Percentiles rank a stretch among this genome's conserved stretches.
These are phyloP conservation scores for Halictus quadricinctus DNA, from an alignment of 2,888 invertebrate species.

Conservation along the genomic window DNA sequence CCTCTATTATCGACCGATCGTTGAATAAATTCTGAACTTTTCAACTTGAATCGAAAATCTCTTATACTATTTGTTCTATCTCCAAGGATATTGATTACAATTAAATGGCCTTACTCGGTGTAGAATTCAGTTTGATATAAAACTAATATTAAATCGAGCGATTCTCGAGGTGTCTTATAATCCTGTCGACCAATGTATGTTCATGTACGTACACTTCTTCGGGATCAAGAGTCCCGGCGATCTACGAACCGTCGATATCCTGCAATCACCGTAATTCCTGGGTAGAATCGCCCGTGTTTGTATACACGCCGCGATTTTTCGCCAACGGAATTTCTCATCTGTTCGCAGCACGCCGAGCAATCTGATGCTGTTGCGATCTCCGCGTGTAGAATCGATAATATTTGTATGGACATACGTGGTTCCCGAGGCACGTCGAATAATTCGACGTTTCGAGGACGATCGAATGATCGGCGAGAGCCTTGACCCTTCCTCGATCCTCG, in stretches of 20 bases:
- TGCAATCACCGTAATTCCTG: constrained; percentile 14
- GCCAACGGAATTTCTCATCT: not conserved
- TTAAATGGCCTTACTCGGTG: not conserved
- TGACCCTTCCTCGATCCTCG: not conserved
- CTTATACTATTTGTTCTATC: too few species aligned
- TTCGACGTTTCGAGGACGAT: not conserved
- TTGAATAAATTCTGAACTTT: too few species aligned
- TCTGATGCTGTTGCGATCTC: not conserved
- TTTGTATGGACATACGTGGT: not conserved
- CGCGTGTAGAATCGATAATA: not conserved
- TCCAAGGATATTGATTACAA: too few species aligned
- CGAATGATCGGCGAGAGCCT: not conserved
- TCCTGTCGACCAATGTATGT: not conserved
- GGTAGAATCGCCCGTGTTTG: constrained; percentile 1
- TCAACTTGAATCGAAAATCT: too few species aligned
- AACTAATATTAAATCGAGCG: not conserved
- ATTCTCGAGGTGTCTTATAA: not conserved
- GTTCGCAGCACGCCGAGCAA: not conserved
- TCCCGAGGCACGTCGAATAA: not conserved
- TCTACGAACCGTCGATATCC: constrained; percentile 6
- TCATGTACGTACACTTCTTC: not conserved
- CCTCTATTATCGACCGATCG: not conserved
- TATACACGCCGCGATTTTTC: constrained; percentile 7
- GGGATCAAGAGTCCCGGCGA: constrained; percentile 3
- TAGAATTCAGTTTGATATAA: not conserved